These are phyloP conservation scores for Heliconius charithonia DNA, from an alignment of 2,888 invertebrate species.

Conservation along the genomic window DNA sequence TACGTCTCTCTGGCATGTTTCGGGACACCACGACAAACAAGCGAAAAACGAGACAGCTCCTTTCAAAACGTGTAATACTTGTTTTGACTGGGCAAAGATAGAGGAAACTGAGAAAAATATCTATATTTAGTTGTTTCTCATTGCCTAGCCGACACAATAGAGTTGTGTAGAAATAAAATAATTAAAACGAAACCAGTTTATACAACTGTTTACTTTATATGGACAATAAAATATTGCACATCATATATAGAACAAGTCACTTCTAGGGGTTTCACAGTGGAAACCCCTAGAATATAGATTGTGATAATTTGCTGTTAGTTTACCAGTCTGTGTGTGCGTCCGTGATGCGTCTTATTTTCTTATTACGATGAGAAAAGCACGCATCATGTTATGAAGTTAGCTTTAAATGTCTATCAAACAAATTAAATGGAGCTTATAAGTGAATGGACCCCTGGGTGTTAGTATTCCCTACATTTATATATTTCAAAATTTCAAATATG, in stretches of 20 bases:
- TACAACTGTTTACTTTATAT: neutral
- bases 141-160: neutral
- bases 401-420: neutral
- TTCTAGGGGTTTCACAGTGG: neutral
- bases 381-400: neutral
- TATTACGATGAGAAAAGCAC: neutral
- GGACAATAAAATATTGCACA: neutral
- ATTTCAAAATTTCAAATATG: no score
- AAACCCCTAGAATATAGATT: no score
- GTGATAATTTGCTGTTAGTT: neutral
- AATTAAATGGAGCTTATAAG: neutral
- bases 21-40: no score
- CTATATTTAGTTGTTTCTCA: neutral
- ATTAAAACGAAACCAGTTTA: constrained; percentile 3
- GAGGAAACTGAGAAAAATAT: neutral
- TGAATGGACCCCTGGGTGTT: neutral
- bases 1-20: no score
- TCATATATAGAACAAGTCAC: neutral
- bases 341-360: neutral
- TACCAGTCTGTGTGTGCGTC: no score
- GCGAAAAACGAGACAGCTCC: no score
- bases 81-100: no score
- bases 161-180: constrained; percentile 1
- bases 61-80: no score
- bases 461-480: neutral